Conservation (phyloP, 2,797 vertebrate species). For the Aselliscus stoliczkanus region DNA sequence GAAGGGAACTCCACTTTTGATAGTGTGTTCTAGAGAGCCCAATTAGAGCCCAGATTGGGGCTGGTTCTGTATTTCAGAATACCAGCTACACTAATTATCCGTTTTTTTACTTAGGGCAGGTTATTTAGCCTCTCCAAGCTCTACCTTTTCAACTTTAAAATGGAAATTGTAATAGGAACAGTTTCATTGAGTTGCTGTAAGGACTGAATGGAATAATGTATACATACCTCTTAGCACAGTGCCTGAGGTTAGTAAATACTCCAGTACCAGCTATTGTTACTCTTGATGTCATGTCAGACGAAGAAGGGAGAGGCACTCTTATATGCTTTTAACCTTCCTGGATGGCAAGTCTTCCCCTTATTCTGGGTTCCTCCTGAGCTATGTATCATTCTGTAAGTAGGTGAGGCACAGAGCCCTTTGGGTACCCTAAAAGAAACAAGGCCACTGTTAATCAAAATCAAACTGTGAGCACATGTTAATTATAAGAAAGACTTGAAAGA, state of each 20-base stretch:
- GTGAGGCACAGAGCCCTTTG: conserved; percentile 30
- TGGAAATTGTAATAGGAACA: background rate
- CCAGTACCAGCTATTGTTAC: background rate
- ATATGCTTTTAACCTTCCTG: background rate
- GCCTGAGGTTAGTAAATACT: background rate
- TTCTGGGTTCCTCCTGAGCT: background rate
- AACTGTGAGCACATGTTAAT: conserved; percentile 48
- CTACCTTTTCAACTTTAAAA: background rate
- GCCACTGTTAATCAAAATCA: conserved; percentile 58
- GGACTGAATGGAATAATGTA: background rate
- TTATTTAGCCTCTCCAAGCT: background rate
- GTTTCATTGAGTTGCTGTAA: background rate
- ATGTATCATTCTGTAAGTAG: conserved; percentile 28
- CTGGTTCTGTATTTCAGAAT: background rate
- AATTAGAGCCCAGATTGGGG: background rate
- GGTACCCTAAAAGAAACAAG: conserved; percentile 54
- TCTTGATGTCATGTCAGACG: background rate
- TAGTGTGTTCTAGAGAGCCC: background rate
- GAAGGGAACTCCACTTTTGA: background rate
- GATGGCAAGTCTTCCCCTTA: background rate
- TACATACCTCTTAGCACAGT: background rate
- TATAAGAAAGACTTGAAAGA: conserved; percentile 37
- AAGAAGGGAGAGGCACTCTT: background rate
- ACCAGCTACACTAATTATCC: background rate
- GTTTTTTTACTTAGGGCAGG: background rate